phyloP scores from a whole-genome alignment of 2,797 vertebrate genomes.

The Coranthus polyacanthus region DNA sequence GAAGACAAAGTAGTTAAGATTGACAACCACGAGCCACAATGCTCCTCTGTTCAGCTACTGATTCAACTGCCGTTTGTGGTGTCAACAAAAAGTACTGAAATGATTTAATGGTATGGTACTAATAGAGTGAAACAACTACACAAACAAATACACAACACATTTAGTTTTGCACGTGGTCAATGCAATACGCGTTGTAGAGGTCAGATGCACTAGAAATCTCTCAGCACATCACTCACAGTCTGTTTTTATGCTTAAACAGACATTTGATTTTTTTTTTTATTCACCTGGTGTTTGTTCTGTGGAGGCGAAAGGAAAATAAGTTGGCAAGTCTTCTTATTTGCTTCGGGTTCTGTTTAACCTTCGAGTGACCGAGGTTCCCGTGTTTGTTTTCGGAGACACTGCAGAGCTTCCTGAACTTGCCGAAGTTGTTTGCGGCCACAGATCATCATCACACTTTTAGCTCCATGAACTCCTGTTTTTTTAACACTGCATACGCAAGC shows the following conservation, averaged over 20 bases:
- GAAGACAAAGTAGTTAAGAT: background rate
- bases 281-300: conserved; percentile 21
- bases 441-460: conserved; percentile 16
- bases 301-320: conserved; percentile 39
- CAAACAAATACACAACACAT: background rate
- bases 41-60: background rate
- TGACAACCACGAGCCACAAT: background rate
- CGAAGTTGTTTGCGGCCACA: conserved; percentile 26
- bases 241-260: conserved; percentile 9
- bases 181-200: background rate
- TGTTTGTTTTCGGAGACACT: conserved; percentile 50
- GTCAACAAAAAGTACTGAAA: no score
- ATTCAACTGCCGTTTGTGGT: no score
- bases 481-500: no score
- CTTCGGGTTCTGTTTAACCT: conserved; percentile 54
- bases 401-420: conserved; percentile 46
- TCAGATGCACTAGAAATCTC: conserved; percentile 3
- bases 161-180: background rate
- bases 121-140: no score
- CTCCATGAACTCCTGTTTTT: background rate
- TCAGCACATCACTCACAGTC: background rate
- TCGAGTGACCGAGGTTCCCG: conserved; percentile 15
- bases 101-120: no score
- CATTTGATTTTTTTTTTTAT: conserved; percentile 10
- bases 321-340: conserved; percentile 44